Conservation (phyloP, 2,888 invertebrate genomes). For the Chromoteleia sp. region DNA sequence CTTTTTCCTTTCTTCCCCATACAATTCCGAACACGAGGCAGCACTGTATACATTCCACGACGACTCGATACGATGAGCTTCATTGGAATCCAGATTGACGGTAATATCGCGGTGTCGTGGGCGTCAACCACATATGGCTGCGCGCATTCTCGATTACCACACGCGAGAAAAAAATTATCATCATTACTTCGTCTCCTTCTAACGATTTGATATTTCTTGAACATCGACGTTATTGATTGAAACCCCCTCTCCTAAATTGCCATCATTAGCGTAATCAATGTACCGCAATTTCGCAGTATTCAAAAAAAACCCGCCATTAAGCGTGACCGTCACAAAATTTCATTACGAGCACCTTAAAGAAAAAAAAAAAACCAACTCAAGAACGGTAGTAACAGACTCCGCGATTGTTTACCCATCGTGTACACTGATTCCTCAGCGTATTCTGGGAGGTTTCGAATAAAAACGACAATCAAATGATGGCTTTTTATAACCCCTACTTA, state of each 20-base stretch:
- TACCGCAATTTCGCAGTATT: slow-evolving; percentile 30
- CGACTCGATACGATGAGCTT: slow-evolving; percentile 62
- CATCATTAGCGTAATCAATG: slow-evolving; percentile 50
- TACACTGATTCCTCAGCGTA: not conserved
- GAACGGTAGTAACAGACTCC: slow-evolving; percentile 39
- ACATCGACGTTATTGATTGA: slow-evolving; percentile 63
- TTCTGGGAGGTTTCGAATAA: not conserved
- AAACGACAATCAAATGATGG: too few species aligned
- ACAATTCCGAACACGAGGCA: slow-evolving; percentile 66
- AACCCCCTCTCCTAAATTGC: slow-evolving; percentile 45
- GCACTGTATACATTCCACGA: slow-evolving; percentile 53
- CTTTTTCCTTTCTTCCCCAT: slow-evolving; percentile 69
- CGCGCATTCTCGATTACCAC: slow-evolving; percentile 61
- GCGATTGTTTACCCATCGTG: slow-evolving; percentile 30
- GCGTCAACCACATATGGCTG: slow-evolving; percentile 54
- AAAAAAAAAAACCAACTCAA: slow-evolving; percentile 9
- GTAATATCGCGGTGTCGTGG: slow-evolving; percentile 64
- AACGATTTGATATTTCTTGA: slow-evolving; percentile 52
- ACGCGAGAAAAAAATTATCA: slow-evolving; percentile 62
- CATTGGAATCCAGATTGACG: slow-evolving; percentile 63
- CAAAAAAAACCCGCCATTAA: slow-evolving; percentile 39
- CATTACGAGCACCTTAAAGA: slow-evolving; percentile 30
- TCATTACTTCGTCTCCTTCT: slow-evolving; percentile 48
- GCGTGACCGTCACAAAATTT: slow-evolving; percentile 48
- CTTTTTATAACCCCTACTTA: too few species aligned